Evolutionary conservation across 2,113 vertebrate genomes (phyloP).

Genomic region (Myanophis thanlyinensis): DNA sequence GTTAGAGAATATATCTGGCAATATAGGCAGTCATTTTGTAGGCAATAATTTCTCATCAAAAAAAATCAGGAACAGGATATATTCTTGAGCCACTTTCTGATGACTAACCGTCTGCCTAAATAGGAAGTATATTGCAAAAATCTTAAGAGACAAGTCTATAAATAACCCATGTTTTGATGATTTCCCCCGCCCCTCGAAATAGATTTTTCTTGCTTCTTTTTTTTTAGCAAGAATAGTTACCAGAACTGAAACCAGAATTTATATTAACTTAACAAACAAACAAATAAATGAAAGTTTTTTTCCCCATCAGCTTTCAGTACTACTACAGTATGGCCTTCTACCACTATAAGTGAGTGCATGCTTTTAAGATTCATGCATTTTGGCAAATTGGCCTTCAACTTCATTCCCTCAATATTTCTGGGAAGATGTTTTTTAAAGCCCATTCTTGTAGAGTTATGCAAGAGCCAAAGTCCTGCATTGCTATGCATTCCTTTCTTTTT

Average conservation of each 20-base stretch:
- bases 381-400: neutral
- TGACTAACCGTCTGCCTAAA: constrained; percentile 67
- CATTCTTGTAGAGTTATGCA: constrained; percentile 10
- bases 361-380: constrained; percentile 5
- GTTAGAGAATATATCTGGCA: neutral
- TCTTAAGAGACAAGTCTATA: constrained; percentile 62
- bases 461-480: neutral
- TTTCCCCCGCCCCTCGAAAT: constrained; percentile 14
- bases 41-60: constrained; percentile 24
- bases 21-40: neutral
- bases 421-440: constrained; percentile 15
- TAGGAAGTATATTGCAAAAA: constrained; percentile 73
- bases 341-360: neutral
- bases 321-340: neutral
- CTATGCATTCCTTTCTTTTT: neutral
- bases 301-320: neutral
- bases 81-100: constrained; percentile 63
- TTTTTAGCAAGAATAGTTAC: constrained; percentile 35
- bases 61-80: constrained; percentile 39
- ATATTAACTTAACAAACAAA: neutral
- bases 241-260: constrained; percentile 6
- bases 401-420: constrained; percentile 13
- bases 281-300: neutral
- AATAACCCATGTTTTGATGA: constrained; percentile 66
- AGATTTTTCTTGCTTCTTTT: constrained; percentile 59